Percentiles rank a stretch among this genome's conserved stretches.
These are phyloP conservation scores for Brenthis hecate DNA, from an alignment of 2,888 invertebrate species.

Conservation along the genomic window DNA sequence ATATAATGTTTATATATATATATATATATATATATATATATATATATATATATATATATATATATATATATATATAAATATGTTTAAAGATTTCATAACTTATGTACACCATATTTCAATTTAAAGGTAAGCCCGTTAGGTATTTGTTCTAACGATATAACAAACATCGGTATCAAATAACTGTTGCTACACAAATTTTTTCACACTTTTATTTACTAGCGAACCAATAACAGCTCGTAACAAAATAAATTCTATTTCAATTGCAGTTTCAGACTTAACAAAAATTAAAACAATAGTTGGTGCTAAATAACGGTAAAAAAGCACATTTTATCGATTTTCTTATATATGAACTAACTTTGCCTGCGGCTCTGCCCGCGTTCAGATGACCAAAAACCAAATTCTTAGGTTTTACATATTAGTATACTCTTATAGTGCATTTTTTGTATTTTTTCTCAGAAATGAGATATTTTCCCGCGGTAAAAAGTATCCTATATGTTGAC, in stretches of 20 bases:
- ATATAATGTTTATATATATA: no score
- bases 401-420: no score
- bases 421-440: no score
- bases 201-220: conserved; percentile 8
- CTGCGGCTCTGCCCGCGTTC: no score
- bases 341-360: neutral
- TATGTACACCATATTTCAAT: conserved; percentile 4
- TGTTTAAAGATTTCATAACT: neutral
- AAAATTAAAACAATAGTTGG: neutral
- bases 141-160: conserved; percentile 1
- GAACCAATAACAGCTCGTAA: neutral
- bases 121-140: neutral
- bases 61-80: no score
- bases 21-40: no score
- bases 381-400: no score
- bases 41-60: no score
- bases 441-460: no score
- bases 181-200: conserved; percentile 1
- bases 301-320: neutral
- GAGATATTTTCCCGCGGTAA: no score
- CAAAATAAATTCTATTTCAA: conserved; percentile 17
- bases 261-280: neutral
- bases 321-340: conserved; percentile 3
- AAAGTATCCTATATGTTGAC: no score
- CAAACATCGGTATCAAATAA: conserved; percentile 12